These are phyloP conservation scores for Aphidoletes aphidimyza DNA, from an alignment of 2,888 invertebrate species.

Conservation along the genomic window DNA sequence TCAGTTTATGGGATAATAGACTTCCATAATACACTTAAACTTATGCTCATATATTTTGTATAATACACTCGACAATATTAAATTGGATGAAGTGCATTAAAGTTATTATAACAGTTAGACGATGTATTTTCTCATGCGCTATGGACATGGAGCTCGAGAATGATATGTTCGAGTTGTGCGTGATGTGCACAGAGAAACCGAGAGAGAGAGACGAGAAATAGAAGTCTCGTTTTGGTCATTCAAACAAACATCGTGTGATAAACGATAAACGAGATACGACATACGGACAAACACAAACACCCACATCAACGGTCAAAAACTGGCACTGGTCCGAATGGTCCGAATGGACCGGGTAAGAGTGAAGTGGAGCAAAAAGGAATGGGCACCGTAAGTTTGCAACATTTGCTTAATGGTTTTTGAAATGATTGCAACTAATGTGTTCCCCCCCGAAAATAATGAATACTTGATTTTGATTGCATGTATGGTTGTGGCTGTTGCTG, in stretches of 20 bases:
- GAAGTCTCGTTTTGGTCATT: conserved; percentile 38
- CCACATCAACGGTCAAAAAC: neutral
- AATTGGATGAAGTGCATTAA: conserved; percentile 52
- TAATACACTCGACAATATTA: conserved; percentile 49
- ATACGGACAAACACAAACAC: neutral
- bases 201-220: neutral
- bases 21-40: conserved; percentile 46
- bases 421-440: conserved; percentile 46
- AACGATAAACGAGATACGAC: conserved; percentile 27
- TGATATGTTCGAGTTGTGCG: conserved; percentile 13
- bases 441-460: neutral
- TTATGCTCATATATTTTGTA: conserved; percentile 51
- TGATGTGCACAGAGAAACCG: too few relatives aligned
- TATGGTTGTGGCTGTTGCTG: neutral
- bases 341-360: neutral
- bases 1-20: conserved; percentile 52
- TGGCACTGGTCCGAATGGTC: neutral
- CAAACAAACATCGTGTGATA: neutral
- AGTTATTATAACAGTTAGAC: conserved; percentile 52
- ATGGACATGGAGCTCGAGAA: neutral
- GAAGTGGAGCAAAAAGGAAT: neutral
- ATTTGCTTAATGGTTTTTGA: conserved; percentile 46
- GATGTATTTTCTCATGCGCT: neutral
- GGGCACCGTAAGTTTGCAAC: neutral
- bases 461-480: conserved; percentile 46